Evolutionary conservation across 53 echinoderm and acorn worm genomes (phyloP), one percentile per base, ranked within the genome.

Genomic region (Temnopleurus reevesii): DNA sequence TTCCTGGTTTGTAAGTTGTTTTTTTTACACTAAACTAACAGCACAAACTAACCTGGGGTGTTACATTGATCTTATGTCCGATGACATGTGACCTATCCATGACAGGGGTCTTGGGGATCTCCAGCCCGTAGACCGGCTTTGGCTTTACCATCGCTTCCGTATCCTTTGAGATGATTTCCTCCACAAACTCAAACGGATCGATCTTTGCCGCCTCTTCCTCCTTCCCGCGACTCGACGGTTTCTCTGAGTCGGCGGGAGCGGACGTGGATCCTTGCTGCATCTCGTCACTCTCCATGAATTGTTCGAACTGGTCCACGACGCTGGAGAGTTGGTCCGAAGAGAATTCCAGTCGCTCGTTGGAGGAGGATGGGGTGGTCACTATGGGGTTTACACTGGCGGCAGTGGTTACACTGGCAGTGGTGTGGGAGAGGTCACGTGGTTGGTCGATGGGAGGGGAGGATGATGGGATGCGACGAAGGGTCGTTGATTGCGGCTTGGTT

Each of bases 201-300:
- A 89, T 51, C 76, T 76, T 77, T 0, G 56, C 2, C 21, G 26
- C 17, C 45, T 56, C 24, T 45, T 36, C 35, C 33, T 13, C 83
- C 76, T 29, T 38, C 89, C 57, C n/a, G 17, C 1, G 18, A 9
- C 51, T 56, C 0, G 36, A 8, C 6, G n/a, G 8, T n/a, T 4
- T 55, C 18, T 29, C 46, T 49, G 36, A 4, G 47, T 66, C 8
- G 9, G 0, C 4, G 44, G 59, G 25, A 8, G 25, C 24, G 13
- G 7, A 60, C 89, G 13, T 55, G 31, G 51, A 18, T 18, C 88
- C 19, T 18, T 31, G 35, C 0, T 43, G 12, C 55, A 46, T 17
- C 18, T 93, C 92, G 45, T 97, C 97, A 33, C 93, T 97, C 59
- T 97, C 97, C 21, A 97, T 43, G 91, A 97, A 97, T 35, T 94